Conservation (phyloP, 2,113 vertebrate species). For the Triplophysa siluroides region DNA sequence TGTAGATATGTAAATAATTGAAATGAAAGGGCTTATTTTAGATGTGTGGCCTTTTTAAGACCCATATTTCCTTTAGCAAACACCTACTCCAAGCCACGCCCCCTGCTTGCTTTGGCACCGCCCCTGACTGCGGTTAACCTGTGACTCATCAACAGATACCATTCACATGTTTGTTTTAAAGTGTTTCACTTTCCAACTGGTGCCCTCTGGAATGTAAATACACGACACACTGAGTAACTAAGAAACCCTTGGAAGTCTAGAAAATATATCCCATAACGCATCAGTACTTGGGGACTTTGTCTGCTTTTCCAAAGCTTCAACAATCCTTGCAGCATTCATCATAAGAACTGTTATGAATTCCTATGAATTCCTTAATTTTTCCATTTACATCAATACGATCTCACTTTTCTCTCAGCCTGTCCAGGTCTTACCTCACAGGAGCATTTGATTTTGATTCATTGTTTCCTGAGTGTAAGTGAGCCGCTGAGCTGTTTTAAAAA, state of each 20-base stretch:
- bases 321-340: background rate
- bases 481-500: background rate
- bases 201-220: slow-evolving; percentile 27
- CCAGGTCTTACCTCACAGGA: background rate
- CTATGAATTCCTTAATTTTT: background rate
- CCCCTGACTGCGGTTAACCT: slow-evolving; percentile 46
- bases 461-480: slow-evolving; percentile 16
- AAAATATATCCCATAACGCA: background rate
- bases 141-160: slow-evolving; percentile 49
- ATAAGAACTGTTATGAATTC: background rate
- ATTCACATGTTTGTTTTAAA: slow-evolving; percentile 33
- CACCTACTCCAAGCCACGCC: background rate
- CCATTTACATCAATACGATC: background rate
- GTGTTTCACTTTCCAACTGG: background rate
- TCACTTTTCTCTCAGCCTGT: background rate
- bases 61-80: background rate
- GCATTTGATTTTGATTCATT: slow-evolving; percentile 22
- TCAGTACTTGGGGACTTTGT: background rate
- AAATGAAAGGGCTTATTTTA: slow-evolving; percentile 47
- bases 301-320: background rate
- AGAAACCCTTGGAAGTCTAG: background rate
- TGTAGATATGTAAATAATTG: slow-evolving; percentile 53
- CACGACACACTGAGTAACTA: slow-evolving; percentile 5
- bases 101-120: background rate
- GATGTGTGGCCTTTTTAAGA: background rate